Evolutionary conservation across 2,888 invertebrate species (phyloP), one percentile per base, ranked within the genome.

Genomic region (Amphipoea oculea): DNA sequence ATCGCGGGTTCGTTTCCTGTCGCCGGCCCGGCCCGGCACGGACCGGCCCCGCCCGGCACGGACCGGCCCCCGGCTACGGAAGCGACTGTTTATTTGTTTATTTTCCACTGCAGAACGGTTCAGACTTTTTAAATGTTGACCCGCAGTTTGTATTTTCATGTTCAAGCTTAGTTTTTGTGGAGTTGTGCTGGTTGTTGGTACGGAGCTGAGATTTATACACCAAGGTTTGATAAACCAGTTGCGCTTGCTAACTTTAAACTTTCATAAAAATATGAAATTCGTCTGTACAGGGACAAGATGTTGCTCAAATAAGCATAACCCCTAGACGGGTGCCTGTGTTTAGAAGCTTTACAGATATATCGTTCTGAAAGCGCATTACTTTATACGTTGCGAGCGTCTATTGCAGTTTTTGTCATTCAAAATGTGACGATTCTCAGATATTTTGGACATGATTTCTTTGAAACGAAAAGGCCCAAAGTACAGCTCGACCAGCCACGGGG

Each of bases 1-100:
- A 87, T 85, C 87, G 79, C 79, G 73, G 84, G 87, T 81, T 87
- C 84, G 89, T 88, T 90, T 91, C 91, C 91, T 86, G 90, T 84
- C 89, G 88, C 90, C 91, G 90, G 84, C 82, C 73, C 69, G 75
- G 45, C 66, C 17, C 45, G 40, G 69, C 75, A 42, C 51, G 29
- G 45, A 42, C 40, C 45, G n/a, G 9, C 76, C 76, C 14, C 57
- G 45, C 66, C 17, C 45, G 40, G 69, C 75, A 42, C 51, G 29
- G 45, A 42, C 40, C 45, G n/a, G 9, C 76, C 76, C 14, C 57
- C 20, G 76, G 48, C 78, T 12, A n/a, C 70, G 85, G 85, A 85
- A 71, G 71, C 42, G 54, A 42, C 63, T 78, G 78, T 85, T 82
- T 84, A 71, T 88, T 82, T 87, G 78, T 86, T 84, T 88, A 70